Evolutionary conservation across 2,797 vertebrate species (phyloP), one percentile per base, ranked within the genome.

Genomic region (Pangasius sanitwongsei): DNA sequence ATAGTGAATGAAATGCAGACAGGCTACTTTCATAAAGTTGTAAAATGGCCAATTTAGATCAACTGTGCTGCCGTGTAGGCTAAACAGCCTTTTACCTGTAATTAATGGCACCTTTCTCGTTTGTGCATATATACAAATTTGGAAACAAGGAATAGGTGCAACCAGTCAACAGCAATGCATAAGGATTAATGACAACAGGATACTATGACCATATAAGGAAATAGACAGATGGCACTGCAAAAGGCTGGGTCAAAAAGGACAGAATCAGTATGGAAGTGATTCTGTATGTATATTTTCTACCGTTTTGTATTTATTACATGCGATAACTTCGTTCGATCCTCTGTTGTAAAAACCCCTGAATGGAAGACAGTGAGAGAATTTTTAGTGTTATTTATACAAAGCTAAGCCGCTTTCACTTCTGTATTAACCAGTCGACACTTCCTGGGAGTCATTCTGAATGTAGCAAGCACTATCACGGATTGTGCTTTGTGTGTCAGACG

Each of bases 321-420:
- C 9, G 7, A 18, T 16, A 23, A 20, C n/a, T 20, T 57, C 6
- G 48, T 63, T 83, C 41, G 25, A 83, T 13, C 31, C 23, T 65
- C 12, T 83, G 12, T 65, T 83, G 6, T 65, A 81, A 65, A 48
- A 48, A n/a, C 25, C 25, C 28, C 23, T 82, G 6, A 34, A 72
- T 34, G 31, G 4, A 67, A 28, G 65, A 6, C 59, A 59, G 20
- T 9, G 1, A 55, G 16, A 55, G 69, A 87, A 61, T 25, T 53
- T 69, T 78, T 25, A 67, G 20, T 25, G 50, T 72, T 81, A 88
- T 75, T 88, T 37, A 61, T 61, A 86, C 53, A 55, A 70, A 85
- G n/a, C 67, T 12, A 61, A 31, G 87, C 75, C 84, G 67, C 90
- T 93, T 93, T 93, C 92, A 91, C 92, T 93, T 93, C 93, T 93